These are phyloP conservation scores for Trachelus iudaicus DNA, from an alignment of 2,888 invertebrate species.

Conservation along the genomic window DNA sequence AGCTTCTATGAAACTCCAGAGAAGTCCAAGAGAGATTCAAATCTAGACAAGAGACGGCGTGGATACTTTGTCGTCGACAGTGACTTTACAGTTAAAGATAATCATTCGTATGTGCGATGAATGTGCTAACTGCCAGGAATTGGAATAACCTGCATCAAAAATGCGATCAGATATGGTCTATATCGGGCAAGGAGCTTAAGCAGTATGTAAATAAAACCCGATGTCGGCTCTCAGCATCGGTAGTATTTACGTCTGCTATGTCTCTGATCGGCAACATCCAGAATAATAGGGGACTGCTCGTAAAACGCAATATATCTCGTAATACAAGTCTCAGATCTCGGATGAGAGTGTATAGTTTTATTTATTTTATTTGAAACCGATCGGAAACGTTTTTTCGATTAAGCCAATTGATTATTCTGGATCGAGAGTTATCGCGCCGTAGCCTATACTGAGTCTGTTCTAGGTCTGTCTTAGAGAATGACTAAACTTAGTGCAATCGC, in stretches of 20 bases:
- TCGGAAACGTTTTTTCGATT: conserved; percentile 35
- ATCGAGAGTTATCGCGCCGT: conserved; percentile 48
- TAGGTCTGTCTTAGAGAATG: conserved; percentile 62
- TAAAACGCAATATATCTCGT: conserved; percentile 20
- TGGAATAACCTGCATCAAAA: conserved; percentile 30
- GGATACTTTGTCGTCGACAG: too few relatives aligned
- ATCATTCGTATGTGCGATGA: too few relatives aligned
- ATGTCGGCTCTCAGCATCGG: conserved; percentile 19
- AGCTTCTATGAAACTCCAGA: neutral
- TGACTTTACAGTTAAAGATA: too few relatives aligned
- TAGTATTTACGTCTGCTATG: conserved; percentile 52
- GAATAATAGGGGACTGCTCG: conserved; percentile 51
- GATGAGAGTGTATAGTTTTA: conserved; percentile 35
- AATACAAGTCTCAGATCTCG: conserved; percentile 17
- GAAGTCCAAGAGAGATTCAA: neutral
- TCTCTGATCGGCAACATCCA: conserved; percentile 52
- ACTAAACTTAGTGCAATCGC: conserved; percentile 28
- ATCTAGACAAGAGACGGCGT: neutral
- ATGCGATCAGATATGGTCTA: conserved; percentile 49
- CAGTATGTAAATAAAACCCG: conserved; percentile 48
- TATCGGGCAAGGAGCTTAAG: conserved; percentile 46
- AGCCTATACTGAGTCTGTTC: conserved; percentile 65
- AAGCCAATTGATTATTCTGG: conserved; percentile 63
- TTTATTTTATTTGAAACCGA: conserved; percentile 46
- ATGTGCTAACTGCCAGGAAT: neutral